These are phyloP conservation scores for Craniophora ligustri DNA, from an alignment of 2,888 invertebrate species.

Conservation along the genomic window DNA sequence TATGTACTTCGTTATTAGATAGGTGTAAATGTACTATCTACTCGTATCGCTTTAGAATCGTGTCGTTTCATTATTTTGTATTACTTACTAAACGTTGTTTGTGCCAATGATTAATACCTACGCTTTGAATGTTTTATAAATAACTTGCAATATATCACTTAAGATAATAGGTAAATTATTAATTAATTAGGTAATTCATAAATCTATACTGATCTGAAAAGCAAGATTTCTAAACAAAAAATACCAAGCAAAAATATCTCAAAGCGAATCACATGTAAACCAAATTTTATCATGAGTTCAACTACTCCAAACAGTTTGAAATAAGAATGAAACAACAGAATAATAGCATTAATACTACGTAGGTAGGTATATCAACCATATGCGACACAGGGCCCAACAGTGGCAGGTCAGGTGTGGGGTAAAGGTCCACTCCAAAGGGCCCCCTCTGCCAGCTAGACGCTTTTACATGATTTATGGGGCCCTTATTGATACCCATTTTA, in stretches of 20 bases:
- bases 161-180: no score
- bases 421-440: conserved; percentile 81
- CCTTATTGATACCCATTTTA: conserved; percentile 84
- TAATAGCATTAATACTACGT: not conserved
- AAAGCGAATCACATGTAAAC: conserved; percentile 16
- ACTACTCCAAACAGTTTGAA: not conserved
- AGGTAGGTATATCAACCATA: conserved; percentile 31
- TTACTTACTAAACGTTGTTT: no score
- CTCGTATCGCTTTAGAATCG: no score
- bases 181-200: not conserved
- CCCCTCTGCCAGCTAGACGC: conserved; percentile 74
- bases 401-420: conserved; percentile 75
- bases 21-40: conserved; percentile 11
- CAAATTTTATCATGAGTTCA: not conserved
- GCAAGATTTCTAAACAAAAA: no score
- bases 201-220: no score
- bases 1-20: conserved; percentile 19
- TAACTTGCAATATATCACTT: no score
- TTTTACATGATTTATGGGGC: conserved; percentile 78
- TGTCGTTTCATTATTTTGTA: not conserved
- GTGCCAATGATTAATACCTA: no score
- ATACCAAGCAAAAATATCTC: not conserved
- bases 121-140: no score
- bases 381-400: conserved; percentile 59
- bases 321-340: not conserved